These are phyloP conservation scores for Strigops habroptila DNA, from an alignment of 2,113 vertebrate species.

Conservation along the genomic window DNA sequence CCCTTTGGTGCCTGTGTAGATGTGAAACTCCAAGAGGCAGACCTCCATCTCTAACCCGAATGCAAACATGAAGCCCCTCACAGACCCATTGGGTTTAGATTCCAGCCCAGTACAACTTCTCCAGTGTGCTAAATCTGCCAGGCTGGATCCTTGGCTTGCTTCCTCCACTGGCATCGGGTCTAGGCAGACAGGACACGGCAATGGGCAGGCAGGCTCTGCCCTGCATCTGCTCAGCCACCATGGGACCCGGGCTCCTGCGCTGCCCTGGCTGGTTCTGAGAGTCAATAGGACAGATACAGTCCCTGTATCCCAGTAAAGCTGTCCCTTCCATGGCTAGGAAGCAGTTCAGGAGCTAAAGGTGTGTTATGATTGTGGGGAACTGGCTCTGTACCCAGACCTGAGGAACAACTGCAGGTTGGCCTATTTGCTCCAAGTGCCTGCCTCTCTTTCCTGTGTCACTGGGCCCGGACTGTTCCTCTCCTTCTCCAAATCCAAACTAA, in stretches of 20 bases:
- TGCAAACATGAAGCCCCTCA: not conserved
- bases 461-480: not conserved
- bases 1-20: not conserved
- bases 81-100: not conserved
- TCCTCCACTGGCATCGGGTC: not conserved
- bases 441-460: not conserved
- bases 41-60: rapidly evolving
- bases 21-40: not conserved
- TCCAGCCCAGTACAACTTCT: not conserved
- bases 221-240: not conserved
- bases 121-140: not conserved
- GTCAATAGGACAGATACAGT: not conserved
- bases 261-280: not conserved
- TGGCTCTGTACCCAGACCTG: not conserved
- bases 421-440: not conserved
- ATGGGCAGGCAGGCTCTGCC: not conserved
- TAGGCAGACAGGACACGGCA: not conserved
- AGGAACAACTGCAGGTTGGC: not conserved
- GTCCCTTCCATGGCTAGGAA: rapidly evolving
- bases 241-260: rapidly evolving
- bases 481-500: not conserved
- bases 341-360: not conserved
- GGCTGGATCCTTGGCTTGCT: not conserved
- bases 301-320: not conserved
- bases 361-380: not conserved